Evolutionary conservation across 2,113 vertebrate species (phyloP).

Genomic region (Mustela nigripes): DNA sequence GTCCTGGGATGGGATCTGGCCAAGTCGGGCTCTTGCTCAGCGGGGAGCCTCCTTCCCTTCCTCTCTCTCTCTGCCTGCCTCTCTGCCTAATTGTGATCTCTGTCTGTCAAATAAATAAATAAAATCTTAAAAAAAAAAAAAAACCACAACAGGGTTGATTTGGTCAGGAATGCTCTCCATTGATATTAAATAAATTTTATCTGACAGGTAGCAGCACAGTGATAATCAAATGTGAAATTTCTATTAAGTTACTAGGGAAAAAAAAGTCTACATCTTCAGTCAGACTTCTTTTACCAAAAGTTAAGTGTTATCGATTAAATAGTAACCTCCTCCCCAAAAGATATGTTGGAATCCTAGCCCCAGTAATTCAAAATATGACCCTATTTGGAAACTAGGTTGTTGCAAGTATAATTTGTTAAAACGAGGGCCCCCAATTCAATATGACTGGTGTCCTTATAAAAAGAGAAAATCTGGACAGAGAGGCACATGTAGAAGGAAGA

Average conservation of each 20-base stretch:
- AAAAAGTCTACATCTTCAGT: not conserved
- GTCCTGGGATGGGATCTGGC: too few species aligned
- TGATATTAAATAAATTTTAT: constrained; percentile 62
- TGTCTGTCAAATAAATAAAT: too few species aligned
- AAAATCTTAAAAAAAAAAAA: too few species aligned
- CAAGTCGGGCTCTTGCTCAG: too few species aligned
- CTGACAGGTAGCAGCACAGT: not conserved
- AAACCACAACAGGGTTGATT: too few species aligned
- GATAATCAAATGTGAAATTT: constrained; percentile 8
- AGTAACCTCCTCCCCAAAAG: not conserved
- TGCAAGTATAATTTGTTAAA: not conserved
- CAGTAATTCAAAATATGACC: not conserved
- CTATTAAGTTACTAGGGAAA: not conserved
- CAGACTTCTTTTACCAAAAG: constrained; percentile 24
- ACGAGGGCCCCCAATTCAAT: not conserved
- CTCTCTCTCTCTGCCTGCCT: too few species aligned
- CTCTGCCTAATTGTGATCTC: too few species aligned
- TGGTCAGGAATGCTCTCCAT: not conserved
- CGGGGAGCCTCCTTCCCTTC: too few species aligned
- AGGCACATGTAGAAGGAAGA: not conserved
- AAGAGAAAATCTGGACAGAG: not conserved
- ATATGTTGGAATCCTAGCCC: not conserved
- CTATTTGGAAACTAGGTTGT: not conserved
- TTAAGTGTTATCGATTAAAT: not conserved
- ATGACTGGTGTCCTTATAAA: not conserved